Evolutionary conservation across 2,888 invertebrate genomes (phyloP), one percentile per base, ranked within the genome.

Genomic region (Pristionchus exspectatus): DNA sequence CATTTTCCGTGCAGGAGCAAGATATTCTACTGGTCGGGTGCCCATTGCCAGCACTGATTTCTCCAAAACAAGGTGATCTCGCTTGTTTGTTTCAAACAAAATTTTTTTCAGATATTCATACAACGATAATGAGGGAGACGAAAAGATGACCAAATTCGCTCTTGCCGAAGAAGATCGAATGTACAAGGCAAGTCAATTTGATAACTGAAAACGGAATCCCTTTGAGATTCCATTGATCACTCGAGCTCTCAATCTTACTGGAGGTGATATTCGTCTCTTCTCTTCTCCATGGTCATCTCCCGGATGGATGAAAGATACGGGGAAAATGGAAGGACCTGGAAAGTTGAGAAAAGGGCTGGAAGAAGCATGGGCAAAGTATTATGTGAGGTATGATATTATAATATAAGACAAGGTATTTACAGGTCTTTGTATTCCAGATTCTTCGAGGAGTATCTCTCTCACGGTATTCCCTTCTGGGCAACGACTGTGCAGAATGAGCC

Each of bases 1-100:
- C 2, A 14, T n/a, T 66, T 16, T 16, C 2, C 24, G 16, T 85
- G 5, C 96, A 90, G 98, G 98, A 16, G 96, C 97, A 90, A 97
- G 97, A 91, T 98, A 97, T 95, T 97, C 96, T 93, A 95, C 98
- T 92, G 97, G 97, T 81, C 96, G 98, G 77, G 96, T 97, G 12
- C 97, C 98, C 0, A 97, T 98, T 91, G 98, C 97, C 1, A 97
- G 98, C 16, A 96, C 97, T 88, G 98, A 98, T 95, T 98, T 98
- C 95, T 98, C 98, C 0, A 96, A 97, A 44, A 81, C n/a, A 27
- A 54, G 16, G 81, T 81, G 3, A n/a, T 2, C n/a, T 69, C 3
- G 2, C 24, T 24, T n/a, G 69, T n/a, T n/a, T 44, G 9, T 50
- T 77, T 9, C 10, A 50, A 16, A 0, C 21, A 21, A 18, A 4